Base-by-base conservation (phyloP, 2,888 invertebrate genomes). In the Lordiphosa fenestrarum region DNA sequence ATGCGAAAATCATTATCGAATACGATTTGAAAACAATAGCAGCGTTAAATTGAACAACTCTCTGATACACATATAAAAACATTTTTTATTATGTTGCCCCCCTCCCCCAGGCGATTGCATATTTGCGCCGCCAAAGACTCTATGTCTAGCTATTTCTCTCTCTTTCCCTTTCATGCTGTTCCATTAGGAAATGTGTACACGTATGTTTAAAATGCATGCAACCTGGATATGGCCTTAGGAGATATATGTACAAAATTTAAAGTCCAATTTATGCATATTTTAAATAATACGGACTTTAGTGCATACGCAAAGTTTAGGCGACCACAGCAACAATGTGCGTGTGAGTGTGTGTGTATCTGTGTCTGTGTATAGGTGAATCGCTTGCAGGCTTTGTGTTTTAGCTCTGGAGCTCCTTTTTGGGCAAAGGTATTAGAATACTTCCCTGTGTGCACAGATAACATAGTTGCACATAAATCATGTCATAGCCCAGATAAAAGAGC, bases 401-500 rank as follows among this genome's bases (percentile, higher is more conserved):
- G 42, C 60, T 55, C 35, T 49, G 36, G 36, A 25, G 53, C 63
- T 40, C 25, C 21, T 21, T 44, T 47, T 41, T 36, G 36, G 23
- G 35, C n/a, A 13, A 38, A 55, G 21, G 51, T 39, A 56, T 49
- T 49, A 44, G 39, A 42, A 58, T 63, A 36, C 54, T 53, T 51
- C 59, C 58, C 33, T 66, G 71, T 73, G 66, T 69, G 67, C 50
- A 57, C 57, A 80, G 82, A 75, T 77, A 74, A 73, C 66, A 57
- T 70, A 66, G 66, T 59, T 72, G 68, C 73, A 73, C 64, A 73
- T 75, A 73, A 80, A 77, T 77, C 81, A 77, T 78, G 77, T 71
- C 80, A 69, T 62, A 65, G 66, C 71, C 73, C 62, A 80, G 77
- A 78, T 71, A 77, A 74, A 74, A 74, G 75, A 73, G 59, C 66